phyloP scores from a whole-genome alignment of 2,113 vertebrate species.

The Catharus fuscescens region DNA sequence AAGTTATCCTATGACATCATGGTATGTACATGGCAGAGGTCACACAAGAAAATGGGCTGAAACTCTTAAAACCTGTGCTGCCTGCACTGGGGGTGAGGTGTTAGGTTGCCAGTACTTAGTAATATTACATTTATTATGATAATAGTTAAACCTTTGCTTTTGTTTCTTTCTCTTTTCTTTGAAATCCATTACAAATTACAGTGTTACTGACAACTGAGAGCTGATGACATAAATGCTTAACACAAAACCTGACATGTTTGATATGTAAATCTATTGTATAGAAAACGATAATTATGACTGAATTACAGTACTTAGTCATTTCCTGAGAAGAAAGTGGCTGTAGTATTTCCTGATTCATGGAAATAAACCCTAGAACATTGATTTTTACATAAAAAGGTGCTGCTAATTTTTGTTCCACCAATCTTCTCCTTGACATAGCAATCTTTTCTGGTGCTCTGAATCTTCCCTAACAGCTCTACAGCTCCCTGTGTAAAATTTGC shows the following conservation, averaged over 20 bases:
- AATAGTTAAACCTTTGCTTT: slow-evolving; percentile 35
- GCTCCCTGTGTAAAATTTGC: not conserved
- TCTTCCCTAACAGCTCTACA: not conserved
- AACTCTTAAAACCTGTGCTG: not conserved
- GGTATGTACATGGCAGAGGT: slow-evolving; percentile 75
- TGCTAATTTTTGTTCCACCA: slow-evolving; percentile 53
- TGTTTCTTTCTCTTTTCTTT: slow-evolving; percentile 28
- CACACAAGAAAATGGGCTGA: not conserved
- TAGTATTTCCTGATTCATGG: slow-evolving; percentile 62
- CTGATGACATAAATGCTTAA: slow-evolving; percentile 50
- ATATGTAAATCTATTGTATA: slow-evolving; percentile 52
- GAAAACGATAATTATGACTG: slow-evolving; percentile 61
- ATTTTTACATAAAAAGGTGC: slow-evolving; percentile 66
- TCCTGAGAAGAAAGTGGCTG: slow-evolving; percentile 48
- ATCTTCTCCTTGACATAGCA: not conserved
- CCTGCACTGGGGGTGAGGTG: not conserved
- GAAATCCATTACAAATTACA: slow-evolving; percentile 45
- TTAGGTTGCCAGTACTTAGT: not conserved
- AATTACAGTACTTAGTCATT: slow-evolving; percentile 52
- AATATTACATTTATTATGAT: not conserved
- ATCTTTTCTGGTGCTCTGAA: slow-evolving; percentile 16
- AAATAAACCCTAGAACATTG: slow-evolving; percentile 49
- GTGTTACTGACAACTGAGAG: slow-evolving; percentile 23
- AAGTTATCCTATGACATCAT: slow-evolving; percentile 90
- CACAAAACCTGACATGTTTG: slow-evolving; percentile 55